Evolutionary conservation across 2,113 vertebrate species (phyloP).

Genomic region (Bungarus multicinctus): DNA sequence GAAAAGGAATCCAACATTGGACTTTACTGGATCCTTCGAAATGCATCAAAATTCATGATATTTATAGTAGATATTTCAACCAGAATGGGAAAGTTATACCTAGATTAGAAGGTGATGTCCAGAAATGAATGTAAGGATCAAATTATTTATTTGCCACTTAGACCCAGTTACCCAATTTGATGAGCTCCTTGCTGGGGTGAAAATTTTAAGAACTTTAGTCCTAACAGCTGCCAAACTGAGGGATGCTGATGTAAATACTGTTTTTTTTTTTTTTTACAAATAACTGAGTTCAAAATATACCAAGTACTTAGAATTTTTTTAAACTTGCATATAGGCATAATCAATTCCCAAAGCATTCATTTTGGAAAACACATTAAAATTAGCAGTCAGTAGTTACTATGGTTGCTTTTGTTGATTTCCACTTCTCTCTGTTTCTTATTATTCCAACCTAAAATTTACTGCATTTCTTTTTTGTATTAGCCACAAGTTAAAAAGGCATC

Average conservation of each 20-base stretch:
- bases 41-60: rapidly evolving
- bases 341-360: not conserved
- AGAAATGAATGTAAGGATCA: not conserved
- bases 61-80: not conserved
- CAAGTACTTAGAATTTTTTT: not conserved
- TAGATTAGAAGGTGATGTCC: not conserved
- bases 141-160: not conserved
- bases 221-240: not conserved
- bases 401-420: not conserved
- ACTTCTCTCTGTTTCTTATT: not conserved
- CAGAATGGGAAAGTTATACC: not conserved
- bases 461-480: not conserved
- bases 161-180: not conserved
- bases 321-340: not conserved
- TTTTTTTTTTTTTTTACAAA: not conserved
- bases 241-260: not conserved
- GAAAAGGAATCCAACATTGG: not conserved
- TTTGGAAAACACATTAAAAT: not conserved
- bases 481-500: not conserved
- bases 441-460: not conserved
- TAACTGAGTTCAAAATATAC: not conserved
- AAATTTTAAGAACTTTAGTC: not conserved
- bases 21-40: conserved; percentile 24
- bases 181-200: not conserved
- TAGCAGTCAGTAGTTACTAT: not conserved